A percentile compares a stretch with the other conserved stretches of the same genome.
These are phyloP conservation scores for Tragelaphus scriptus DNA, from an alignment of 2,113 vertebrate genomes.

Conservation along the genomic window DNA sequence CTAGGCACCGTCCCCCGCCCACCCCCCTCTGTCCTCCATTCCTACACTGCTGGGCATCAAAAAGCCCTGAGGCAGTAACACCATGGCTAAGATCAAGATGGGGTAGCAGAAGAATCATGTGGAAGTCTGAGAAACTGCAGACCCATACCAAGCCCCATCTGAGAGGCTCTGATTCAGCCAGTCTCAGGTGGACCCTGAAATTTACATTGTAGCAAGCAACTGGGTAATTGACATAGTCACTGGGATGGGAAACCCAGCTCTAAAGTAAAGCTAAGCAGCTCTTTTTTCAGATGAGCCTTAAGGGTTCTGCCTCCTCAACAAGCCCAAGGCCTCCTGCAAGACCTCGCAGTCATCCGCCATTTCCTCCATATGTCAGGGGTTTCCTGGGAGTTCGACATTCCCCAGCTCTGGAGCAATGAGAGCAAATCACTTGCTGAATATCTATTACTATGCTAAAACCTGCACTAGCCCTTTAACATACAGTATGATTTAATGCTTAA, in stretches of 20 bases:
- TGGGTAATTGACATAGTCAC: neutral
- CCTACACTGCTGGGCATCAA: neutral
- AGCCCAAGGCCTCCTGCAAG: neutral
- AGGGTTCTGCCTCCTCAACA: neutral
- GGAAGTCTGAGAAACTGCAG: neutral
- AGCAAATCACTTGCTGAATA: neutral
- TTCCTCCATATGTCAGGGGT: neutral
- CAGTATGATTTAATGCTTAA: neutral
- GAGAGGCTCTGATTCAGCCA: neutral
- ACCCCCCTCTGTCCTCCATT: accelerated
- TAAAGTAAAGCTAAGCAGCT: neutral
- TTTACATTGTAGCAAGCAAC: neutral
- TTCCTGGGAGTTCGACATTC: neutral
- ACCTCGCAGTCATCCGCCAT: neutral
- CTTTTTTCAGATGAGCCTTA: neutral
- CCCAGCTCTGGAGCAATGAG: neutral
- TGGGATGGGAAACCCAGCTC: neutral
- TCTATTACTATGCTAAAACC: neutral
- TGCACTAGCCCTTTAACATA: neutral
- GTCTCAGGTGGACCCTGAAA: neutral
- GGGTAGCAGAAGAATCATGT: neutral
- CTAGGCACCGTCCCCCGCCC: neutral
- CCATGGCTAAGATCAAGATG: neutral
- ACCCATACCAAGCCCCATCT: neutral
- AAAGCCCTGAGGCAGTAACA: neutral